Conservation (phyloP, 2,113 vertebrate species). For the Perca fluviatilis region DNA sequence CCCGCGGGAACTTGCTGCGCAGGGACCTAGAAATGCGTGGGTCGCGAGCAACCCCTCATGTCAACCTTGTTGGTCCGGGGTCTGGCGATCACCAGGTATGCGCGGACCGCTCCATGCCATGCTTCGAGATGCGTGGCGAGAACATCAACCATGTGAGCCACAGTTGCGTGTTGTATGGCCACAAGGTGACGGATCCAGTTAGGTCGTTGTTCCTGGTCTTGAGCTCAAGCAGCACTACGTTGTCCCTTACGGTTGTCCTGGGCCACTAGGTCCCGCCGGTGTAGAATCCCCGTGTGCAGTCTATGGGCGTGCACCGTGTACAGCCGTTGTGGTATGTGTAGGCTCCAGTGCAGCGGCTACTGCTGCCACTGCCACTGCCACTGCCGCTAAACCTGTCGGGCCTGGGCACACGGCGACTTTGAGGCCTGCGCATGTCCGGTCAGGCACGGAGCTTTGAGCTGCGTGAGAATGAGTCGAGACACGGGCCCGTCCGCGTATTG, state of each 20-base stretch:
- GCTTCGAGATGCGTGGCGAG: too few species aligned
- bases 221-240: background rate
- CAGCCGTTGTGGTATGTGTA: conserved; percentile 31
- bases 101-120: too few species aligned
- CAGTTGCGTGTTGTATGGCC: too few species aligned
- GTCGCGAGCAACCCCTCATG: too few species aligned
- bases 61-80: too few species aligned
- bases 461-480: conserved; percentile 6
- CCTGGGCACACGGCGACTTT: background rate
- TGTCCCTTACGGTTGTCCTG: background rate
- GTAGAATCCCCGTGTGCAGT: background rate
- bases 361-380: too few species aligned
- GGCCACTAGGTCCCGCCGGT: conserved; percentile 15
- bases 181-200: background rate
- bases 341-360: fast-evolving
- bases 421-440: background rate
- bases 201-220: conserved; percentile 9
- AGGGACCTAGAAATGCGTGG: too few species aligned
- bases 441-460: background rate
- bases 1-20: too few species aligned
- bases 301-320: background rate
- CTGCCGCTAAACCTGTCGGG: background rate
- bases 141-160: too few species aligned
- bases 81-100: too few species aligned
- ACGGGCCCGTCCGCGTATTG: fast-evolving